Percentiles rank a stretch among this genome's conserved stretches.
Evolutionary conservation across 1,140 invertebrate species (phyloP).

Genomic region (Carcinoscorpius rotundicauda): DNA sequence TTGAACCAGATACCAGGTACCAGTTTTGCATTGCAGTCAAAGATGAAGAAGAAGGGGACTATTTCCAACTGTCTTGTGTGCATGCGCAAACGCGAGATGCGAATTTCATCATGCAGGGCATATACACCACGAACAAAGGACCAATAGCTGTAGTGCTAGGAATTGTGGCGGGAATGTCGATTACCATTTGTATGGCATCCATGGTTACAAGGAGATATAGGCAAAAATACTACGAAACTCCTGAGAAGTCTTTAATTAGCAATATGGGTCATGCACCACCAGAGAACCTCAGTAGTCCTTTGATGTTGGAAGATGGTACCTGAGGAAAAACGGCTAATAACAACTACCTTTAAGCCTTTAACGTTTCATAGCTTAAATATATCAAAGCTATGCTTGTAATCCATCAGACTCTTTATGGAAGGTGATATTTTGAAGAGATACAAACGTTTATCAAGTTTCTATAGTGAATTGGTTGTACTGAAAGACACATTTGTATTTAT

Average conservation of each 20-base stretch:
- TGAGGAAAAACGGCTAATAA: too few species aligned
- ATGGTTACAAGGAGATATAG: constrained; percentile 28
- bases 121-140: constrained; percentile 28
- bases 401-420: too few species aligned
- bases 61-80: constrained; percentile 34
- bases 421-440: too few species aligned
- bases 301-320: too few species aligned
- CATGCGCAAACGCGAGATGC: constrained; percentile 25
- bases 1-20: constrained; percentile 34
- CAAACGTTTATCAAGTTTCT: too few species aligned
- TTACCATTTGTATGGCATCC: constrained; percentile 27
- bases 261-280: constrained; percentile 25
- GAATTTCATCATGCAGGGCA: constrained; percentile 28
- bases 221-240: constrained; percentile 32
- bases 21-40: constrained; percentile 38
- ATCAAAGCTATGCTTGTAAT: too few species aligned
- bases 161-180: constrained; percentile 26
- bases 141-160: constrained; percentile 30
- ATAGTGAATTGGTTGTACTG: too few species aligned
- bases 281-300: too few species aligned
- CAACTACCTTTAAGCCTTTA: too few species aligned
- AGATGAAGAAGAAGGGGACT: constrained; percentile 26
- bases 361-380: too few species aligned
- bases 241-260: constrained; percentile 25
- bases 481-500: too few species aligned